phyloP scores from a whole-genome alignment of 2,113 vertebrate species.

The Terrapene triunguis region DNA sequence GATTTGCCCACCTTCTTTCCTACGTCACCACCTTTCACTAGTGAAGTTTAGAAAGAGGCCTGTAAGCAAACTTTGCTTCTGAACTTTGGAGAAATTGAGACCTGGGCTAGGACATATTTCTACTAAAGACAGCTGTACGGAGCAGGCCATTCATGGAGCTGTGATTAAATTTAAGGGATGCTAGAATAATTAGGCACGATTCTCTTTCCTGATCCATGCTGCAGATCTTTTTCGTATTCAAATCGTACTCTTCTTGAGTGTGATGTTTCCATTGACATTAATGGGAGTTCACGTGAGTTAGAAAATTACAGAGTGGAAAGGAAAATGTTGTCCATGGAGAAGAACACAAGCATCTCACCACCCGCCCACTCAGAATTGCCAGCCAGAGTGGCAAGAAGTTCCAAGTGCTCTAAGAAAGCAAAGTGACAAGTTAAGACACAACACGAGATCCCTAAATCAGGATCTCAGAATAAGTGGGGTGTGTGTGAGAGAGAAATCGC shows the following conservation, averaged over 20 bases:
- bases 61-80: conserved; percentile 38
- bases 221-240: conserved; percentile 5
- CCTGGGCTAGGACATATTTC: conserved; percentile 2
- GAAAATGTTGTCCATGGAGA: not conserved
- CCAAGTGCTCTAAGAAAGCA: not conserved
- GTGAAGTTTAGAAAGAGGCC: not conserved
- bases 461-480: conserved; percentile 10
- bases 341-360: not conserved
- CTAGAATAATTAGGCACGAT: not conserved
- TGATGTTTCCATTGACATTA: not conserved
- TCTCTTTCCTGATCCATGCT: not conserved
- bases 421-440: accelerated
- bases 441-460: conserved; percentile 24
- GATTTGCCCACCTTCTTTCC: not conserved
- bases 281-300: not conserved
- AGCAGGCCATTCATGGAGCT: conserved; percentile 4
- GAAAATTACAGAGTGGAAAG: not conserved
- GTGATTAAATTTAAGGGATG: conserved; percentile 30
- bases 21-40: not conserved
- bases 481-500: not conserved
- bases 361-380: not conserved
- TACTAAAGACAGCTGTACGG: conserved; percentile 33
- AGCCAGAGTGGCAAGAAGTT: not conserved
- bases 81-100: conserved; percentile 9
- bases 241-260: not conserved